Evolutionary conservation across 2,797 vertebrate genomes (phyloP).

Genomic region (Hoplostethus mediterraneus): DNA sequence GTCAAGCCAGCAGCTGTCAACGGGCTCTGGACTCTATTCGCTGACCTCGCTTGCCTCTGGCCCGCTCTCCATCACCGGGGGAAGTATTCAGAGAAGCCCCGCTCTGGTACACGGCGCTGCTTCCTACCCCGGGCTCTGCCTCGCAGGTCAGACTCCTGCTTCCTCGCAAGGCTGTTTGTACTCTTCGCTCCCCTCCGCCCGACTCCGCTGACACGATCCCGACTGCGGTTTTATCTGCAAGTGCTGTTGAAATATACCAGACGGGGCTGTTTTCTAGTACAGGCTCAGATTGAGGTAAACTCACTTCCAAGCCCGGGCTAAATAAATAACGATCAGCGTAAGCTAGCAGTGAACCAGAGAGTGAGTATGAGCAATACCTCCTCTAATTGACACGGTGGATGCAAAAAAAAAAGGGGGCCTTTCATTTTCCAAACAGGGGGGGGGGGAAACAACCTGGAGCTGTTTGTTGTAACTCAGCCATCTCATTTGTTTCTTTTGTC

Average conservation of each 20-base stretch:
- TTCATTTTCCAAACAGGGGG: slow-evolving; percentile 71
- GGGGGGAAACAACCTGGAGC: slow-evolving; percentile 64
- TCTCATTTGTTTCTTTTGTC: slow-evolving; percentile 80
- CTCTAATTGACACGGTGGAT: slow-evolving; percentile 67
- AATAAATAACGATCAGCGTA: slow-evolving; percentile 70
- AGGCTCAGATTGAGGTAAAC: slow-evolving; percentile 38
- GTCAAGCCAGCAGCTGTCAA: slow-evolving; percentile 84
- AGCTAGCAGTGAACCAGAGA: slow-evolving; percentile 58
- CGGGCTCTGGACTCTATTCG: slow-evolving; percentile 75
- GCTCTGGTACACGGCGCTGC: slow-evolving; percentile 58
- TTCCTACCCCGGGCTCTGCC: slow-evolving; percentile 37
- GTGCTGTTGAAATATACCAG: slow-evolving; percentile 40
- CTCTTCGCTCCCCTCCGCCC: slow-evolving; percentile 50
- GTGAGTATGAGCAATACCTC: slow-evolving; percentile 58
- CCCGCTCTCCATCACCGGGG: slow-evolving; percentile 61
- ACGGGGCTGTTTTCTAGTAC: slow-evolving; percentile 24
- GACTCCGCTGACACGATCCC: slow-evolving; percentile 47
- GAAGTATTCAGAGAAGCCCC: slow-evolving; percentile 73
- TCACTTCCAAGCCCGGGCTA: slow-evolving; percentile 47
- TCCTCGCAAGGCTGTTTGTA: slow-evolving; percentile 62
- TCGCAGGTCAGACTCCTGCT: slow-evolving; percentile 60
- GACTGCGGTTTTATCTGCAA: slow-evolving; percentile 48
- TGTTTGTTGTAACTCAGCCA: slow-evolving; percentile 73
- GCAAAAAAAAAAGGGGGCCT: slow-evolving; percentile 24
- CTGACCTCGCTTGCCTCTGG: slow-evolving; percentile 75